Base-by-base conservation (phyloP, 2,797 vertebrate species). In the Chloroceryle amazona region DNA sequence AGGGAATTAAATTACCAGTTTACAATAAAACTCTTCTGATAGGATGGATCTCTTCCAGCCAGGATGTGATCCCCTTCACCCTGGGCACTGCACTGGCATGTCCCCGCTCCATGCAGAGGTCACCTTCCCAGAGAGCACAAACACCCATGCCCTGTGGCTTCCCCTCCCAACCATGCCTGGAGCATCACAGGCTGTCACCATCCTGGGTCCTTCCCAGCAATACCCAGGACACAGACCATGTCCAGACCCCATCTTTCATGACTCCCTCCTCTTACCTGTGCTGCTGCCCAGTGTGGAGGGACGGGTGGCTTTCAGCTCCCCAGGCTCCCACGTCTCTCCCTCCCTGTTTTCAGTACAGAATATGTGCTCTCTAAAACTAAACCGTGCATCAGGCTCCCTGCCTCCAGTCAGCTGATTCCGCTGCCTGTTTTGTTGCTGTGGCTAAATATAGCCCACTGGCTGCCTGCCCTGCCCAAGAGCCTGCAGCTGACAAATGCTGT, bases 401-500 rank as follows among this genome's bases (percentile, higher is more conserved):
- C 95, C 89, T 96, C 82, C 95, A 87, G 96, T 97, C 97, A 97
- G 97, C 97, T 97, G 97, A 97, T 95, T 35, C 82, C 5, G 86
- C 96, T 81, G 97, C 91, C 94, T 95, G 94, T 81, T 96, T 81
- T 94, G 95, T 95, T 94, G 96, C 89, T 68, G 96, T 29, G 74
- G 95, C 97, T 97, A 97, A 97, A 97, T 97, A 97, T 97, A 97
- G 74, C 80, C 58, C 8, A 9, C 93, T 92, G 89, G 93, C 90
- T 91, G 92, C 93, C 93, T 73, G 95, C 96, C 90, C 95, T 83
- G 93, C 92, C 63, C 3, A 22, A 29, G 83, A 81, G 90, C 84
- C 8, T 57, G 28, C 83, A 20, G 42, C 62, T 55, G 80, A 55
- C 92, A 60, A 39, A 47, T 5, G 86, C 90, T 23, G 10, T 10